phyloP scores from a whole-genome alignment of 2,113 vertebrate species.

The Chionodraco myersi region DNA sequence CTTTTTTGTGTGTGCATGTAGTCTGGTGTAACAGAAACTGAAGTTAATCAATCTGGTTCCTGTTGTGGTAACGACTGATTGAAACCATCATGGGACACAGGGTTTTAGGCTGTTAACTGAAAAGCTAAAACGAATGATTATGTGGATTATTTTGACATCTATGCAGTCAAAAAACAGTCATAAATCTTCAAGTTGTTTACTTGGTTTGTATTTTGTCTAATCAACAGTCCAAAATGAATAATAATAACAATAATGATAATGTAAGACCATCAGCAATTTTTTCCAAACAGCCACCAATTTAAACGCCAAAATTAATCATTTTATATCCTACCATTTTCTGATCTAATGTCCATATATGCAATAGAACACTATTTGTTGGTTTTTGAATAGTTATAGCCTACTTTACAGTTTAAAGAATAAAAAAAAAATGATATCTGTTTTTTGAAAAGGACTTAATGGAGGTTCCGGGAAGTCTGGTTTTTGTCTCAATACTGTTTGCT shows the following conservation, averaged over 20 bases:
- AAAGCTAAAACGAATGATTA: not conserved
- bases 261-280: not conserved
- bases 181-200: not conserved
- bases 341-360: not conserved
- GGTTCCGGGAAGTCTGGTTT: too few species aligned
- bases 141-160: not conserved
- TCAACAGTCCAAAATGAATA: not conserved
- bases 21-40: not conserved
- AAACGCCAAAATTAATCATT: not conserved
- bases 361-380: not conserved
- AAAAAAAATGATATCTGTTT: too few species aligned
- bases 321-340: too few species aligned
- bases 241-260: not conserved
- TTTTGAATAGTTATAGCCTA: not conserved
- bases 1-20: not conserved
- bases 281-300: not conserved
- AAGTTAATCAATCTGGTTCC: not conserved
- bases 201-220: not conserved
- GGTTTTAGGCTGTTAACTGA: not conserved
- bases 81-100: not conserved
- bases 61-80: not conserved
- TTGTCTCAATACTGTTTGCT: too few species aligned
- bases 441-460: too few species aligned
- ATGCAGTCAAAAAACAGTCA: not conserved
- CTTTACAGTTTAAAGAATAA: too few species aligned